Evolutionary conservation across 1,140 invertebrate species (phyloP), one percentile per base, ranked within the genome.

Genomic region (Aphaenogaster ashmeadi): DNA sequence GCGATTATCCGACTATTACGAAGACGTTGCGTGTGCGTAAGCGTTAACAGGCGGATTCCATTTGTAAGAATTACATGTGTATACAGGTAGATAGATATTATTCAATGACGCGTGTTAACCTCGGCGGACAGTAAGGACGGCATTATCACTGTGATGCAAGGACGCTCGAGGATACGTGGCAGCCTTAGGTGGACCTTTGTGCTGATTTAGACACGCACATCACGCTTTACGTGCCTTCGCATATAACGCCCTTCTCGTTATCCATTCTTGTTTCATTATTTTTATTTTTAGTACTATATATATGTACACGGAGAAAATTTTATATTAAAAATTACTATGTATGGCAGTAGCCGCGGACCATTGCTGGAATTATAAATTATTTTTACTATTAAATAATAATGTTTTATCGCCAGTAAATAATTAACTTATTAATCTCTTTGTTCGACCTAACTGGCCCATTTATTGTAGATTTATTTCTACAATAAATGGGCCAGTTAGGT

Each of bases 161-260:
- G 41, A 50, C 41, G 15, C 47, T 18, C 41, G 41, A 78, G 75
- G 41, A 78, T 62, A 47, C 56, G 41, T 62, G 74, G 3, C 38
- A 56, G 41, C 75, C 75, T 78, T 62, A 60, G 8, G 3, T 21
- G 36, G 72, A 27, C 18, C 52, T 77, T 78, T 27, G 38, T 15
- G 38, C 7, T 41, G 36, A 75, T 56, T 60, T 13, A 41, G 47
- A 8, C 41, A 60, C 56, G 2, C 6, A 9, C 15, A 50, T 54
- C 21, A 11, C 13, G n/a, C 13, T 47, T n/a, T 44, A 47, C 75
- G 33, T 71, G 38, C 1, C n/a, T 18, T 52, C 15, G 27, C 27
- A 52, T n/a, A 18, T 15, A 27, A 4, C 21, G 13, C 15, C 15
- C 15, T 38, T 52, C 5, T 11, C 50, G 1, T 38, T 50, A 8